These are phyloP conservation scores for Arenaria interpres DNA, from an alignment of 2,113 vertebrate genomes.

Conservation along the genomic window DNA sequence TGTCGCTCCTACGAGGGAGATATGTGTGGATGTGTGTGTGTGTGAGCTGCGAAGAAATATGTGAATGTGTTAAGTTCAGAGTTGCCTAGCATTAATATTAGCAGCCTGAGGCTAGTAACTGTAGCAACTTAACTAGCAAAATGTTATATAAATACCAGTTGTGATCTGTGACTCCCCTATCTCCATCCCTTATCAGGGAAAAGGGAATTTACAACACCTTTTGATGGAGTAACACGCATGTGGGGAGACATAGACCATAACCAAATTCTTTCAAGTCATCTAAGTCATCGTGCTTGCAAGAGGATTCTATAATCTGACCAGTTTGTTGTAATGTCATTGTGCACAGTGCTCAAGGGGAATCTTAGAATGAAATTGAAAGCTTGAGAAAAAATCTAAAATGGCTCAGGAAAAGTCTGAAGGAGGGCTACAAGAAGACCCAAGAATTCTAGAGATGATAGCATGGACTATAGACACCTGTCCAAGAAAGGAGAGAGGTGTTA, in stretches of 20 bases:
- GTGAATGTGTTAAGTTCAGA: not conserved
- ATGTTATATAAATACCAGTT: not conserved
- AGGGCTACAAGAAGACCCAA: not conserved
- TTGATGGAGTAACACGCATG: not conserved
- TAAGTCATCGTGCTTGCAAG: not conserved
- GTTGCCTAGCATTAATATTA: not conserved
- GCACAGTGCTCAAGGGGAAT: not conserved
- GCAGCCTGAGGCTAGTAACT: not conserved
- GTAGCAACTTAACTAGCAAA: not conserved
- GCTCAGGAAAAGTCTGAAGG: not conserved
- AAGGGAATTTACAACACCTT: not conserved
- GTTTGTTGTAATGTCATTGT: not conserved
- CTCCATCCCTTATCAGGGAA: not conserved
- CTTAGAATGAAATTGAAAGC: not conserved
- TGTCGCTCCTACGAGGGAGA: not conserved
- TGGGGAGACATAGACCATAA: not conserved
- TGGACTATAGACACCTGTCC: not conserved
- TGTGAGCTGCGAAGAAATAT: not conserved
- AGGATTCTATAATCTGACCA: not conserved
- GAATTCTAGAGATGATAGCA: not conserved
- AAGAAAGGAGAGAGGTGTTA: not conserved
- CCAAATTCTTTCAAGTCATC: not conserved
- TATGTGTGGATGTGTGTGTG: not conserved
- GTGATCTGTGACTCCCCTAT: not conserved
- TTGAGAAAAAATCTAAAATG: not conserved